Percentiles rank a stretch among this genome's conserved stretches.
phyloP scores from a whole-genome alignment of 2,888 invertebrate species.

The Lasioglossum leucozonium region DNA sequence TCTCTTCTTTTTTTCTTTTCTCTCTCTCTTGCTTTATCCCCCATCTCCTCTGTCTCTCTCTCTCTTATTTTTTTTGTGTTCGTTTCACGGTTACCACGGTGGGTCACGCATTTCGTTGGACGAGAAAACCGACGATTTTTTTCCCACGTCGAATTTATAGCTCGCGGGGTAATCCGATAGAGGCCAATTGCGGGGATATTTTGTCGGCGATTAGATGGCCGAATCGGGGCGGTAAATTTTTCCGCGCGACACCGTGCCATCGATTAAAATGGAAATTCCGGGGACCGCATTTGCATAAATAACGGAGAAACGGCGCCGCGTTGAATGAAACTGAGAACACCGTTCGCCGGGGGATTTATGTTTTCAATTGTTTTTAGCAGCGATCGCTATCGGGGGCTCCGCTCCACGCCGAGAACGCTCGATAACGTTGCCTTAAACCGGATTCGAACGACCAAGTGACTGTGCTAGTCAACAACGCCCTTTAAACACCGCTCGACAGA shows the following conservation, averaged over 20 bases:
- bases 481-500: constrained; percentile 2
- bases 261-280: constrained; percentile 64
- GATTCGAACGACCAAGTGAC: not conserved
- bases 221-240: constrained; percentile 54
- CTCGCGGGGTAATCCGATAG: constrained; percentile 59
- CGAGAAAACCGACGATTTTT: constrained; percentile 37
- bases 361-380: constrained; percentile 50
- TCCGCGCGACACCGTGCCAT: constrained; percentile 25
- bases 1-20: not conserved
- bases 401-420: not conserved
- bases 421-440: constrained; percentile 25
- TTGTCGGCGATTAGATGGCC: constrained; percentile 61
- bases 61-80: not conserved
- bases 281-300: constrained; percentile 51
- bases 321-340: constrained; percentile 53
- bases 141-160: constrained; percentile 54
- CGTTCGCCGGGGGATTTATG: constrained; percentile 44
- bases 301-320: constrained; percentile 55
- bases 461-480: not conserved
- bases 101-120: constrained; percentile 24
- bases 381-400: constrained; percentile 4
- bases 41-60: not conserved
- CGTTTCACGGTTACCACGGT: not conserved
- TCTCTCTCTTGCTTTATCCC: not conserved
- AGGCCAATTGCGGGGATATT: constrained; percentile 60